Percentiles rank a stretch among this genome's conserved stretches.
phyloP scores from a whole-genome alignment of 1,140 invertebrate species.

The Aphelinus certus region DNA sequence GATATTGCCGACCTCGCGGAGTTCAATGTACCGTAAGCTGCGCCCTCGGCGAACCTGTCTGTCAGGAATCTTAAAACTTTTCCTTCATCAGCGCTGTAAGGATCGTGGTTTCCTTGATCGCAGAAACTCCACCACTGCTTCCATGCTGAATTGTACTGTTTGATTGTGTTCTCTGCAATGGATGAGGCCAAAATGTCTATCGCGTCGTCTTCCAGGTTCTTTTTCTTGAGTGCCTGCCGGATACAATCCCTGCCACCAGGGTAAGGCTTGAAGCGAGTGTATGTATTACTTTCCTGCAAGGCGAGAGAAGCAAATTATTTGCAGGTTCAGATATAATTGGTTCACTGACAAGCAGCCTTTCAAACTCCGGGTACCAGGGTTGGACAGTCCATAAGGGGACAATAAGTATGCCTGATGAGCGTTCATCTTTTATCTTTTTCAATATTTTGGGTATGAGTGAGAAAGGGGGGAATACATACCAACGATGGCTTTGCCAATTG shows the following conservation, averaged over 20 bases:
- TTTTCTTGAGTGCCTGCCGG: slow-evolving; percentile 25
- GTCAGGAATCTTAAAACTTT: slow-evolving; percentile 23
- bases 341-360: slow-evolving; percentile 11
- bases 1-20: slow-evolving; percentile 27
- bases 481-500: slow-evolving; percentile 17
- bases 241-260: slow-evolving; percentile 35
- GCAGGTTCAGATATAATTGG: neutral
- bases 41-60: neutral
- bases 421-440: slow-evolving; percentile 30
- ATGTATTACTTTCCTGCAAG: slow-evolving; percentile 29
- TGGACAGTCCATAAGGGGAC: slow-evolving; percentile 30
- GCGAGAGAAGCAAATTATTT: slow-evolving; percentile 28
- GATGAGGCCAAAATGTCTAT: slow-evolving; percentile 12
- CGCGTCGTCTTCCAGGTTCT: neutral
- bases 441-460: slow-evolving; percentile 20
- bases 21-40: slow-evolving; percentile 30
- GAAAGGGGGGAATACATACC: slow-evolving; percentile 35
- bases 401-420: slow-evolving; percentile 20
- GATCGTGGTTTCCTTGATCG: neutral
- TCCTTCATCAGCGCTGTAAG: slow-evolving; percentile 2
- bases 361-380: slow-evolving; percentile 21
- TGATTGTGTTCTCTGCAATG: slow-evolving; percentile 10
- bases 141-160: slow-evolving; percentile 22
- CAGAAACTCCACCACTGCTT: slow-evolving; percentile 33
- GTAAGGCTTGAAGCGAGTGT: slow-evolving; percentile 3